These are phyloP conservation scores for Labroides dimidiatus DNA, from an alignment of 2,797 vertebrate genomes.

Conservation along the genomic window DNA sequence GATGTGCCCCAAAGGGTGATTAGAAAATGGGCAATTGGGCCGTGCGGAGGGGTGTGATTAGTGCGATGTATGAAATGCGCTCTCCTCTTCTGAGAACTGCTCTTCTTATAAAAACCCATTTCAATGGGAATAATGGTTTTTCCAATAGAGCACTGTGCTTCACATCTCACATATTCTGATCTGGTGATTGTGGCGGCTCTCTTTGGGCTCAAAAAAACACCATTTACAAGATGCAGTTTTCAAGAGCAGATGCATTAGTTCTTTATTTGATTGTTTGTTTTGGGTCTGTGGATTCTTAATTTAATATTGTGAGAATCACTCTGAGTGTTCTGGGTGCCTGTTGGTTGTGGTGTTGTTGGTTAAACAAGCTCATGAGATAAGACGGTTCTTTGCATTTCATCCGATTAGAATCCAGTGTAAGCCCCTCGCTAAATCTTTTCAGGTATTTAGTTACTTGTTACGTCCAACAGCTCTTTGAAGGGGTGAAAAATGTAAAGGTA, in stretches of 20 bases:
- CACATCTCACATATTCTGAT: not conserved
- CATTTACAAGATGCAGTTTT: not conserved
- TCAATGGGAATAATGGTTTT: conserved; percentile 26
- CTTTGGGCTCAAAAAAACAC: not conserved
- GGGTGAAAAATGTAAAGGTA: no score
- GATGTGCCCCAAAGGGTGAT: conserved; percentile 59
- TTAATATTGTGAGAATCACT: no score
- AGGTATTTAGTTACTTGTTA: no score
- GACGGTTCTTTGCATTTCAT: no score
- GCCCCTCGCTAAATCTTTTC: no score
- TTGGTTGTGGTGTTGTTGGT: no score
- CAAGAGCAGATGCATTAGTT: not conserved
- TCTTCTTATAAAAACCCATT: conserved; percentile 35
- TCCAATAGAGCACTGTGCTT: conserved; percentile 19
- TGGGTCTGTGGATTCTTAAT: not conserved
- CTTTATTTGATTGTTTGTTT: not conserved
- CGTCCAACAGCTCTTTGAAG: no score
- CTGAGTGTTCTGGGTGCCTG: no score
- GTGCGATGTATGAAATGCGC: conserved; percentile 32
- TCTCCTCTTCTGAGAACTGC: conserved; percentile 54
- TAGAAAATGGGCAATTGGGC: conserved; percentile 56
- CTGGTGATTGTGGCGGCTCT: not conserved
- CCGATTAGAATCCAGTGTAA: no score
- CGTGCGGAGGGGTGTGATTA: conserved; percentile 56
- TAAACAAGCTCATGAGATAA: no score